Evolutionary conservation across 2,797 vertebrate species (phyloP).

Genomic region (Tachyglossus aculeatus): DNA sequence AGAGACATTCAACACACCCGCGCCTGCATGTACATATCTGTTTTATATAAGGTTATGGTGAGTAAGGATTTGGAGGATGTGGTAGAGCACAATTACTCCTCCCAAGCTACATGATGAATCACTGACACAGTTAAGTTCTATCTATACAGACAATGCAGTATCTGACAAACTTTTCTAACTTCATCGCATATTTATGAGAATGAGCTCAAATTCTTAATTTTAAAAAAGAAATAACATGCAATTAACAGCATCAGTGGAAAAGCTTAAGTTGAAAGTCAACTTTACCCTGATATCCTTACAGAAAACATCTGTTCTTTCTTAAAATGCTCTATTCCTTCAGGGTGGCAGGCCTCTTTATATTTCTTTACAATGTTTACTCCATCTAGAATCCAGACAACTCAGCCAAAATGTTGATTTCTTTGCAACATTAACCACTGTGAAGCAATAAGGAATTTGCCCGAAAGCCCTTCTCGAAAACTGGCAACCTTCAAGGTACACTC

Average conservation of each 20-base stretch:
- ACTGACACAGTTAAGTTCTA: too few species aligned
- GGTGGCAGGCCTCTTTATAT: too few species aligned
- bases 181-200: too few species aligned
- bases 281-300: neutral
- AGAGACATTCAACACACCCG: too few species aligned
- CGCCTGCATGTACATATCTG: too few species aligned
- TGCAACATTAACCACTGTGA: neutral
- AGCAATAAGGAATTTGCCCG: neutral
- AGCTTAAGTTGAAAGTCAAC: neutral
- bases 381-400: rapidly evolving
- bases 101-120: too few species aligned
- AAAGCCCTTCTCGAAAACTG: neutral
- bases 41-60: too few species aligned
- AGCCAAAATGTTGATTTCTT: neutral
- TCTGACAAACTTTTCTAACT: too few species aligned
- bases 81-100: too few species aligned
- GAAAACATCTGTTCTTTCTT: neutral
- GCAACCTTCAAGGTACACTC: neutral
- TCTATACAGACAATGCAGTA: too few species aligned
- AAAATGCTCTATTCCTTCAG: neutral
- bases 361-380: neutral
- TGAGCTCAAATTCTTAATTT: neutral
- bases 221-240: neutral
- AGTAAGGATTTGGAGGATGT: too few species aligned
- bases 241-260: neutral